Base-by-base conservation (phyloP, 2,113 vertebrate species). In the Hippocampus comes region DNA sequence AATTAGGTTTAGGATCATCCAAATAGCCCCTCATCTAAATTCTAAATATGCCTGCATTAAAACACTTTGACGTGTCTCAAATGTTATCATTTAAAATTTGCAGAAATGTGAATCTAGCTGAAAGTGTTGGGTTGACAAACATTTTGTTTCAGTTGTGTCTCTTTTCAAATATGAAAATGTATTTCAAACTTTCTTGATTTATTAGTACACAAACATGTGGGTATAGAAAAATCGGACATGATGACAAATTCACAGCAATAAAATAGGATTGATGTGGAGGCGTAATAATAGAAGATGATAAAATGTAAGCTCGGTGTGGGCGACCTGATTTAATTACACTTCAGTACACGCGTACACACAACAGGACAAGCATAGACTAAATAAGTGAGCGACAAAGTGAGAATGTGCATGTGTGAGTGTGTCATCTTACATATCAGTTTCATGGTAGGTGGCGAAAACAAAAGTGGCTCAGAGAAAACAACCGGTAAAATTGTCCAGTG, bases 371-470 rank as follows among this genome's bases (percentile, higher is more conserved):
- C n/a, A 20, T 57, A 70, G 59, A 79, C 73, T 70, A 60, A 87
- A 75, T 72, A 69, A 61, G 66, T 77, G 67, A 25, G 72, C 70
- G 84, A 71, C 72, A 75, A 63, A 23, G 65, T 72, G 84, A 73
- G 74, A 72, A 65, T 17, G 56, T 73, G 49, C 61, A 61, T 78
- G 60, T 63, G 76, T 46, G 57, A 43, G 68, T 46, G 59, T 51
- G 68, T 41, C 38, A 20, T 60, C 67, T 42, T n/a, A 7, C 57
- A 15, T 25, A 46, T 67, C 21, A 42, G 5, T 68, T 25, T 76
- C 67, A 42, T 67, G 38, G 6, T 25, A 4, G n/a, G 25, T 59
- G 48, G 63, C 60, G 51, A 56, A 63, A 21, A 59, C 10, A 63
- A 63, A 18, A 68, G 63, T 66, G 63, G 9, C 53, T 61, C 8